Conservation (phyloP, 2,113 vertebrate genomes). For the Coreoperca whiteheadi region DNA sequence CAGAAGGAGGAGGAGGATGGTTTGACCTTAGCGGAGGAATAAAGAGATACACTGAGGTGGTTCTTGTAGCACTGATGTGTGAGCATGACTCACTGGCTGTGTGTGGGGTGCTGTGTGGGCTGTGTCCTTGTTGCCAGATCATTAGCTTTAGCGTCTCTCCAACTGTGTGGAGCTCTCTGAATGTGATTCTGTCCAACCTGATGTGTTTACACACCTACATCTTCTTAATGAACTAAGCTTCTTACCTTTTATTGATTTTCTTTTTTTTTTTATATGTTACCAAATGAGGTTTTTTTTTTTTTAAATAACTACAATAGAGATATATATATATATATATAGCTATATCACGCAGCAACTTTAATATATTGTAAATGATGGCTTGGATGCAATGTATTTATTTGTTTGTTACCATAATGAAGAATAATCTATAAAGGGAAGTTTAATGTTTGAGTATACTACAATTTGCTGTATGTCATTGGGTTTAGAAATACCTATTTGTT, state of each 20-base stretch:
- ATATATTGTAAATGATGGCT: slow-evolving; percentile 89
- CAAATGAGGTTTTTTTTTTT: slow-evolving; percentile 80
- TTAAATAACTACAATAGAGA: slow-evolving; percentile 78
- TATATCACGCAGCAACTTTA: slow-evolving; percentile 86
- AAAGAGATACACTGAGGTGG: slow-evolving; percentile 49
- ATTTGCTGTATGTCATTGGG: slow-evolving; percentile 66
- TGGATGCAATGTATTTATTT: slow-evolving; percentile 89
- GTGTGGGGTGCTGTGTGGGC: slow-evolving; percentile 62
- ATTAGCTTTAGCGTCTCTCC: slow-evolving; percentile 79
- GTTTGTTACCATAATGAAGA: slow-evolving; percentile 84
- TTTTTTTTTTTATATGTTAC: slow-evolving; percentile 76
- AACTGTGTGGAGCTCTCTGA: slow-evolving; percentile 78
- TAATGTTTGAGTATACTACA: slow-evolving; percentile 72
- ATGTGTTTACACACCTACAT: slow-evolving; percentile 82
- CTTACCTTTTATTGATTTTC: slow-evolving; percentile 72
- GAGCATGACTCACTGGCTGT: slow-evolving; percentile 73
- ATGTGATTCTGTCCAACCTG: slow-evolving; percentile 81
- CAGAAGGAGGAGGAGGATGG: slow-evolving; percentile 29
- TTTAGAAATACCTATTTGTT: slow-evolving; percentile 70
- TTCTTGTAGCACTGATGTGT: slow-evolving; percentile 65
- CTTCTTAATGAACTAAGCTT: slow-evolving; percentile 81
- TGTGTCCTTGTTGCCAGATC: slow-evolving; percentile 72
- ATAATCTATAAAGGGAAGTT: slow-evolving; percentile 79
- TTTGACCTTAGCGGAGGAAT: slow-evolving; percentile 51
- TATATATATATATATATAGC: slow-evolving; percentile 60